phyloP scores from a whole-genome alignment of 2,113 vertebrate species.

The Phrynosoma blainvillii region DNA sequence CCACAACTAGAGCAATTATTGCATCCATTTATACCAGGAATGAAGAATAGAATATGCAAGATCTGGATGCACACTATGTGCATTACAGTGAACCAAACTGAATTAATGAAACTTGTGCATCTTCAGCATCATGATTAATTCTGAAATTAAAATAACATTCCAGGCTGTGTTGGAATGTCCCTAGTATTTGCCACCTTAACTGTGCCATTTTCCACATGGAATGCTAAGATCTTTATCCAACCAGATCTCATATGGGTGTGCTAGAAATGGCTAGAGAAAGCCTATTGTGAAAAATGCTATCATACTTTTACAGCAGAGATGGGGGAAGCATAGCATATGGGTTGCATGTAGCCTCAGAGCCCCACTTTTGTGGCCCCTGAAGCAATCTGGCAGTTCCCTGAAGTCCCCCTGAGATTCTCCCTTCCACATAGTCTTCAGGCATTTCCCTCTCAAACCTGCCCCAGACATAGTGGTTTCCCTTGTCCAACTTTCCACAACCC shows the following conservation, averaged over 20 bases:
- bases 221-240: conserved; percentile 64
- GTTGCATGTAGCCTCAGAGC: too few relatives aligned
- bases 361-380: too few relatives aligned
- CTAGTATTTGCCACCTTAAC: conserved; percentile 57
- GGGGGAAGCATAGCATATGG: not conserved
- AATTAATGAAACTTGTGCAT: conserved; percentile 40
- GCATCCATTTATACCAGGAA: not conserved
- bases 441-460: too few relatives aligned
- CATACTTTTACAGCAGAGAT: conserved; percentile 1
- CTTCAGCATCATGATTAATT: conserved; percentile 30
- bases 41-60: not conserved
- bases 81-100: conserved; percentile 29
- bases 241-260: conserved; percentile 36
- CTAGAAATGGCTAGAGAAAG: conserved; percentile 32
- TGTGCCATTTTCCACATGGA: conserved; percentile 62
- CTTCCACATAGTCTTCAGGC: too few relatives aligned
- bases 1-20: conserved; percentile 30
- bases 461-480: too few relatives aligned
- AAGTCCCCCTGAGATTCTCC: too few relatives aligned
- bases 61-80: not conserved
- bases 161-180: conserved; percentile 60
- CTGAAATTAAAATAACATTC: conserved; percentile 64
- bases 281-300: not conserved
- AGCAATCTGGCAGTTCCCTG: too few relatives aligned
- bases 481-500: too few relatives aligned